phyloP scores from a whole-genome alignment of 1,140 invertebrate species.

The Wiebesia pumilae region DNA sequence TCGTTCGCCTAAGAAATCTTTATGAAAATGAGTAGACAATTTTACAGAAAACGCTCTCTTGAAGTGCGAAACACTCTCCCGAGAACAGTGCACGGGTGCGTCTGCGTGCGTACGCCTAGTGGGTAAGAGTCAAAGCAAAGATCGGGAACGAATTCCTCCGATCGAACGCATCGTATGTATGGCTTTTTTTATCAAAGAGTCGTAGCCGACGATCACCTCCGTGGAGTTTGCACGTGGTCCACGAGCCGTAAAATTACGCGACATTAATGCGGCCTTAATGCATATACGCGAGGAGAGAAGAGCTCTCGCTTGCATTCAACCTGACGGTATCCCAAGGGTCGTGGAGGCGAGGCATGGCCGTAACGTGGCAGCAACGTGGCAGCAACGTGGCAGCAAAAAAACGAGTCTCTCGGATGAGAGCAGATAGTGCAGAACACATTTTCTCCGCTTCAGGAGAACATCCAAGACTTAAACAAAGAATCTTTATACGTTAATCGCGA shows the following conservation, averaged over 20 bases:
- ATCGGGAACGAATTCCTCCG: too few species aligned
- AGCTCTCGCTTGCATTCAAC: neutral
- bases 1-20: neutral
- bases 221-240: conserved; percentile 41
- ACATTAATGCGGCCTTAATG: conserved; percentile 54
- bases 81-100: neutral
- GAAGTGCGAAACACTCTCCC: neutral
- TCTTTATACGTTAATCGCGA: conserved; percentile 34
- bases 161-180: conserved; percentile 28
- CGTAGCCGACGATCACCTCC: conserved; percentile 11
- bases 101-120: too few species aligned
- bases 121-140: too few species aligned
- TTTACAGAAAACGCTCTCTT: neutral
- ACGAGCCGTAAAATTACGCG: conserved; percentile 62
- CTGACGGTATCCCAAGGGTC: neutral
- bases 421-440: neutral
- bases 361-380: neutral
- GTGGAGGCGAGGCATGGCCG: neutral
- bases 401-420: neutral
- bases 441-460: neutral
- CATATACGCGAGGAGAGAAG: neutral
- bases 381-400: conserved; percentile 16
- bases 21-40: neutral
- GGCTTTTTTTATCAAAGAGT: conserved; percentile 59
- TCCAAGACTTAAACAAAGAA: conserved; percentile 25